These are phyloP conservation scores for Heliopora coerulea DNA, from an alignment of 92 coral and sea anemone species.

Conservation along the genomic window DNA sequence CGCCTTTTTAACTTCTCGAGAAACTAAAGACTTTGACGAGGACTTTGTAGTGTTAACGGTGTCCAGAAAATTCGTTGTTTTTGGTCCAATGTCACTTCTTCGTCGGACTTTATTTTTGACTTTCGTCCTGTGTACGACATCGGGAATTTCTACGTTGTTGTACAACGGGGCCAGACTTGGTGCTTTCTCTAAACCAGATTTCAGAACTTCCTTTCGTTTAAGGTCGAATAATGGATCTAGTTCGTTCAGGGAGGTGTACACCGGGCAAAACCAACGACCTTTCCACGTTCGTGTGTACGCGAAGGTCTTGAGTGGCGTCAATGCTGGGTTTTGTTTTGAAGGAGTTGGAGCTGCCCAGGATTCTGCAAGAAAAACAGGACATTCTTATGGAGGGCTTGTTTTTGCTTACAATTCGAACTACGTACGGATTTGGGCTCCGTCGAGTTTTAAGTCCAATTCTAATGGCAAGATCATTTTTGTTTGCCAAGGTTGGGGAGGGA, in stretches of 20 bases:
- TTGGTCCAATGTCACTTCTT: conserved; percentile 9
- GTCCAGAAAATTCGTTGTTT: not conserved
- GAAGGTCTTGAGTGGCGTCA: conserved; percentile 55
- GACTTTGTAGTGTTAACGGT: not conserved
- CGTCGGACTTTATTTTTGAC: not conserved
- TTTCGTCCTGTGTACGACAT: conserved; percentile 3
- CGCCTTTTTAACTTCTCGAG: conserved; percentile 17
- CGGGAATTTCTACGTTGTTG: conserved; percentile 26
- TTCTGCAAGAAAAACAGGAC: conserved; percentile 49
- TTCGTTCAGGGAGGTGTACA: conserved; percentile 82
- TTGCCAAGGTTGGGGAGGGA: conserved; percentile 95
- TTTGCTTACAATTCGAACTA: conserved; percentile 79
- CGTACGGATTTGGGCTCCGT: conserved; percentile 96
- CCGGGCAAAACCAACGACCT: conserved; percentile 76
- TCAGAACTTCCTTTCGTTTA: conserved; percentile 67
- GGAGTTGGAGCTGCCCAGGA: conserved; percentile 90
- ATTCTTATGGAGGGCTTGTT: conserved; percentile 83
- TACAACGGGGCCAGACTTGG: conserved; percentile 67
- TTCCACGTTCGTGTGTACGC: conserved; percentile 96
- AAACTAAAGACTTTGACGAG: conserved; percentile 12
- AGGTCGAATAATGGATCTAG: conserved; percentile 69
- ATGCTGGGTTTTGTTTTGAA: conserved; percentile 73
- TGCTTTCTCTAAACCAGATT: conserved; percentile 82
- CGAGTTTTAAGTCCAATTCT: conserved; percentile 40
- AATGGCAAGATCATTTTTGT: conserved; percentile 74